Conservation (phyloP, 2,888 invertebrate genomes). For the Baccha elongata region DNA sequence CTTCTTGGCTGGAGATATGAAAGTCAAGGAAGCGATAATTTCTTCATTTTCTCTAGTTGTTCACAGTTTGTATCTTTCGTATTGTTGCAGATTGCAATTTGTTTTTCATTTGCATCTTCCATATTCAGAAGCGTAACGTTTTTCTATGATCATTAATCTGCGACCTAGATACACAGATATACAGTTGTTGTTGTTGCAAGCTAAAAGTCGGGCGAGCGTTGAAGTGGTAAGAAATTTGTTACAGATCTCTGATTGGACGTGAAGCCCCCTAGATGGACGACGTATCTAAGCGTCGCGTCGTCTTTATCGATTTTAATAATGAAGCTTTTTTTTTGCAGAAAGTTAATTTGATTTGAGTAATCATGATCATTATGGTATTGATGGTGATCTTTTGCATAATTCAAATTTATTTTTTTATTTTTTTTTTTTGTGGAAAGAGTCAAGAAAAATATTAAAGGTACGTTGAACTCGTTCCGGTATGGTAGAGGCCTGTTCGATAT, state of each 20-base stretch:
- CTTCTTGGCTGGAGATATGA: conserved; percentile 34
- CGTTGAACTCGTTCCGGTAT: conserved; percentile 42
- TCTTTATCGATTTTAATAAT: conserved; percentile 8
- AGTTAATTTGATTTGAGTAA: conserved; percentile 39
- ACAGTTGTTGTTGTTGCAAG: conserved; percentile 6
- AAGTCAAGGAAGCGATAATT: conserved; percentile 57
- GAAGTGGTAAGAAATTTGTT: conserved; percentile 48
- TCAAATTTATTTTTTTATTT: conserved; percentile 25
- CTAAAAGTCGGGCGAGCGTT: conserved; percentile 22
- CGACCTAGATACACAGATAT: conserved; percentile 56
- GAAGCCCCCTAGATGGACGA: not conserved
- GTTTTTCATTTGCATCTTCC: conserved; percentile 60
- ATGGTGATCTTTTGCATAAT: conserved; percentile 68
- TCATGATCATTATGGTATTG: not conserved
- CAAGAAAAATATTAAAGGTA: conserved; percentile 23
- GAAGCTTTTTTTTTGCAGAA: conserved; percentile 36
- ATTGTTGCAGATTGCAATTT: conserved; percentile 50
- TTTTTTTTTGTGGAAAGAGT: not conserved
- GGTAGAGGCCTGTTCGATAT: not conserved
- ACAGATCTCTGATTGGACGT: conserved; percentile 27
- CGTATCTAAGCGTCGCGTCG: not conserved
- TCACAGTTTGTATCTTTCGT: conserved; percentile 6
- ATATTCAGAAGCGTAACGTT: conserved; percentile 57
- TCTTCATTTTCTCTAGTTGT: conserved; percentile 4
- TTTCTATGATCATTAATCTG: conserved; percentile 67